Percentiles rank a stretch among this genome's conserved stretches.
These are phyloP conservation scores for Bovichtus variegatus DNA, from an alignment of 2,797 vertebrate genomes.

Conservation along the genomic window DNA sequence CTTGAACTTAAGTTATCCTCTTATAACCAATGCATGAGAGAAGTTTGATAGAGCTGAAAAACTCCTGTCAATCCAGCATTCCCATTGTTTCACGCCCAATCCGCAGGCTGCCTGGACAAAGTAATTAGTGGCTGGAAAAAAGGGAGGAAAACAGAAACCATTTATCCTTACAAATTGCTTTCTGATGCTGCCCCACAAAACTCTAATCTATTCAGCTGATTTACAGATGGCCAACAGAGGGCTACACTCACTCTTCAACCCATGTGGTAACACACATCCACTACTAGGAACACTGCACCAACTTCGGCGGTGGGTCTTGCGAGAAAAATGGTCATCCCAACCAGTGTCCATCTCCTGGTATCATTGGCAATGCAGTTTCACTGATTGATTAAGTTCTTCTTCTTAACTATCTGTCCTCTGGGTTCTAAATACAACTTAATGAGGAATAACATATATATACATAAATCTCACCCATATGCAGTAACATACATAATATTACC, in stretches of 20 bases:
- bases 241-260: neutral
- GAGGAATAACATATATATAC: no score
- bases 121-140: neutral
- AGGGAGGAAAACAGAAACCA: slow-evolving; percentile 7
- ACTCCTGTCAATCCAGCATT: neutral
- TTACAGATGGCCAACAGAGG: neutral
- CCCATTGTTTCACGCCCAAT: neutral
- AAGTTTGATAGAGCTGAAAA: slow-evolving; percentile 4
- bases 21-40: neutral
- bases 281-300: no score
- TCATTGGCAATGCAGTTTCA: no score
- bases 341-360: neutral
- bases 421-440: no score
- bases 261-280: neutral
- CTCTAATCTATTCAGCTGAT: neutral
- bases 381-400: neutral
- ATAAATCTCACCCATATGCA: no score
- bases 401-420: neutral
- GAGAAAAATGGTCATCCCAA: neutral
- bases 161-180: slow-evolving; percentile 12
- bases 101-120: neutral
- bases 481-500: no score
- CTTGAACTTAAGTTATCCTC: slow-evolving; percentile 37
- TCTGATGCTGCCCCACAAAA: neutral
- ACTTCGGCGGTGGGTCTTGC: neutral